Base-by-base conservation (phyloP, 2,888 invertebrate genomes). In the Lissocephala sabroskyi region DNA sequence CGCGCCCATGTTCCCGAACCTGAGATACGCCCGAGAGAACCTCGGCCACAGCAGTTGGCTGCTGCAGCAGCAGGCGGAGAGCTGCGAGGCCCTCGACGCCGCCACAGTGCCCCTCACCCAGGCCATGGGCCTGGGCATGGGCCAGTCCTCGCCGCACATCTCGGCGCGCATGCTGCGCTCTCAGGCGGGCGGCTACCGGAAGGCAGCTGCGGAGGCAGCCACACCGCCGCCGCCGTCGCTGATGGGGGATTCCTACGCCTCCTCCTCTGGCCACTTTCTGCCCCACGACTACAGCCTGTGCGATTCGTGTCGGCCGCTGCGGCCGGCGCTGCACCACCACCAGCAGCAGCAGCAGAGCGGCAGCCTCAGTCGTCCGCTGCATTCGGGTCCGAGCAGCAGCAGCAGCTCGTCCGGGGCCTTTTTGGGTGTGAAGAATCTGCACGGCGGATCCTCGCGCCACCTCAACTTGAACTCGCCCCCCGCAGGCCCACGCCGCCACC, bases 1-100 rank as follows among this genome's bases (percentile, higher is more conserved):
- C 42, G 30, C 49, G 52, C 36, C 50, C 35, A 83, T 83, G 80
- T 82, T 80, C 67, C 79, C 81, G 56, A 80, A 78, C 65, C 63
- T 84, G 42, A 74, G 79, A 52, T 84, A 81, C 70, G 82, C 82
- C 57, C 79, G 82, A 66, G 78, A 82, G 57, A 82, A 84, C 76
- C 77, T 84, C 61, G 84, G 83, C 56, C 76, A 81, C 53, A 83
- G 81, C 68, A 82, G 70, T 54, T 66, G 81, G 30, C 59, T 82
- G 60, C 60, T 81, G 33, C 75, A 63, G 51, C 80, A 82, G 48
- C 58, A 68, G 19, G 70, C 64, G 5, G 76, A 78, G 57, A 76
- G 76, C 74, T 63, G 58, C 55, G 76, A 79, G 56, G 74, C 71
- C 18, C 46, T 70, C 17, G 74, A 70, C 42, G 19, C 37, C 41